A percentile compares a stretch with the other conserved stretches of the same genome.
phyloP scores from a whole-genome alignment of 2,888 invertebrate genomes.

The Danaus chrysippus region DNA sequence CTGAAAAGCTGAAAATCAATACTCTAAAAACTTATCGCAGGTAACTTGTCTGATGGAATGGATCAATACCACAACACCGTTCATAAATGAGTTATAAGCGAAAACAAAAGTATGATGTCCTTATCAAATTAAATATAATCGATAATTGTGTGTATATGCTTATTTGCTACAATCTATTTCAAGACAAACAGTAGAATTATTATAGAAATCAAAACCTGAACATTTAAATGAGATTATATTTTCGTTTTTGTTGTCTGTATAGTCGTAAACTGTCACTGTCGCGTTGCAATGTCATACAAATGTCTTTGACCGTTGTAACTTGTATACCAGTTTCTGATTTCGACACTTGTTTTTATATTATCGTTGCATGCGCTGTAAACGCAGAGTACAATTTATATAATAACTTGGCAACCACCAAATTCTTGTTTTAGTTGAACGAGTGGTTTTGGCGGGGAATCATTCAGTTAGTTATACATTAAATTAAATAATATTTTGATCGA shows the following conservation, averaged over 20 bases:
- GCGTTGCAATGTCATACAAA: neutral
- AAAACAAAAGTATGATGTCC: constrained; percentile 10
- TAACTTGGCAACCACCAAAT: too few species aligned
- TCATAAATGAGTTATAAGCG: neutral
- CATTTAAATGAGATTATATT: neutral
- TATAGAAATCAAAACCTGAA: too few species aligned
- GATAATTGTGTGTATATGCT: too few species aligned
- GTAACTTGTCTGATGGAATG: neutral
- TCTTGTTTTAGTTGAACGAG: too few species aligned
- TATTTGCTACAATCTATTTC: too few species aligned
- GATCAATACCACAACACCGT: constrained; percentile 5
- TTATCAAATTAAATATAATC: neutral
- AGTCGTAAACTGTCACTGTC: neutral
- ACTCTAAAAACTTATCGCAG: neutral
- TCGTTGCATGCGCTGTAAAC: neutral
- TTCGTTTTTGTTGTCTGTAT: neutral
- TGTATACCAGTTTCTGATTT: neutral
- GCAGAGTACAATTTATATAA: too few species aligned
- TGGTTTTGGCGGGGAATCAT: too few species aligned
- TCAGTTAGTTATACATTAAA: too few species aligned
- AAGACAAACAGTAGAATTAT: too few species aligned
- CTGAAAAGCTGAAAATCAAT: constrained; percentile 7
- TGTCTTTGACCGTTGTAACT: neutral
- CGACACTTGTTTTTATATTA: neutral
- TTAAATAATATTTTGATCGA: too few species aligned